Percentiles rank a stretch among this genome's conserved stretches.
Conservation (phyloP, 35 echinoderm and acorn worm species). For the Amphiura filiformis region DNA sequence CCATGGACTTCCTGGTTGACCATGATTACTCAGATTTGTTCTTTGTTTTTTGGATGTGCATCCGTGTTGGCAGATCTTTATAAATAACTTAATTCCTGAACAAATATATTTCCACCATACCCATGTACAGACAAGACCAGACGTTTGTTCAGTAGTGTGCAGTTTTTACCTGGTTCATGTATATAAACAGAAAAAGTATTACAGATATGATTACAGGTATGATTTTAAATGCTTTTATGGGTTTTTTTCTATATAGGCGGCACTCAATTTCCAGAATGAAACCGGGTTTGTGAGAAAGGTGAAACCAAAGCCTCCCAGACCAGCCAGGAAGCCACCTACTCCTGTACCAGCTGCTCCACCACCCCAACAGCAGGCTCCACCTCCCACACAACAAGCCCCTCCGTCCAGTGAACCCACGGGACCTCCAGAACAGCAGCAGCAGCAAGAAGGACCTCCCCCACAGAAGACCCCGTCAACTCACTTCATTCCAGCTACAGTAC, state of each 20-base stretch:
- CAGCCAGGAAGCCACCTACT: neutral
- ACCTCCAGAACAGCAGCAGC: constrained; percentile 4
- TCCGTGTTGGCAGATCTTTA: no score
- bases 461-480: neutral
- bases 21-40: no score
- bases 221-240: no score
- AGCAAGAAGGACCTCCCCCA: neutral
- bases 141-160: no score
- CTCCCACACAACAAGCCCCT: neutral
- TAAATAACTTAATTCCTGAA: no score
- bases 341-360: neutral
- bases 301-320: constrained; percentile 21
- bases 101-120: no score
- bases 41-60: no score
- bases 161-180: no score
- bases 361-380: constrained; percentile 10
- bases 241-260: constrained; percentile 45
- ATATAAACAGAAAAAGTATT: no score
- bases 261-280: constrained; percentile 68
- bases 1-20: no score
- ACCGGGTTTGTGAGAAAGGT: constrained; percentile 42
- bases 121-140: no score
- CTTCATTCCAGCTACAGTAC: neutral
- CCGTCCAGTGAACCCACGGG: neutral
- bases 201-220: no score